A percentile compares a stretch with the other conserved stretches of the same genome.
phyloP scores from a whole-genome alignment of 2,888 invertebrate species.

The Eupithecia subumbrata region DNA sequence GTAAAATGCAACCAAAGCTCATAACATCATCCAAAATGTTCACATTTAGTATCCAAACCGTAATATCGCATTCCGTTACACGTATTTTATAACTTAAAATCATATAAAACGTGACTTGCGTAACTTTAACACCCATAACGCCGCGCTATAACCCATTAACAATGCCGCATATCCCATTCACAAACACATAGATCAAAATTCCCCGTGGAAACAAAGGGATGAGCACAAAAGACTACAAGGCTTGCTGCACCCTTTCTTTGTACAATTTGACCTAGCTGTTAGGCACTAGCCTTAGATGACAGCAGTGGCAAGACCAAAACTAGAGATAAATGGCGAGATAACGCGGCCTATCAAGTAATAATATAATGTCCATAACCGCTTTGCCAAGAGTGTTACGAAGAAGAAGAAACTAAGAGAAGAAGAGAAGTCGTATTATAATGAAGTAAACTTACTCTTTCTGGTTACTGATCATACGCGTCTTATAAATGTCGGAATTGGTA shows the following conservation, averaged over 20 bases:
- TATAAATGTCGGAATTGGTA: background rate
- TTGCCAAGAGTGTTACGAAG: background rate
- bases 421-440: no score
- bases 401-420: background rate
- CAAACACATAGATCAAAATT: slow-evolving; percentile 33
- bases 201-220: slow-evolving; percentile 19
- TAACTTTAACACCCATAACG: slow-evolving; percentile 19
- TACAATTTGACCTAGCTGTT: background rate
- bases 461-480: background rate
- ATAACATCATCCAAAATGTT: slow-evolving; percentile 1
- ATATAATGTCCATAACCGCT: background rate
- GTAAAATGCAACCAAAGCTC: background rate
- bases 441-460: background rate
- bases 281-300: background rate
- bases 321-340: background rate
- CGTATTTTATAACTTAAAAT: slow-evolving; percentile 14
- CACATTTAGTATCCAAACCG: background rate
- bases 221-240: background rate
- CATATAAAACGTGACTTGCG: slow-evolving; percentile 26
- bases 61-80: background rate
- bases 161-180: slow-evolving; percentile 26
- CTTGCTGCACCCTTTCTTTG: background rate
- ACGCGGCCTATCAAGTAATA: background rate
- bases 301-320: background rate
- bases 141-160: slow-evolving; percentile 25